Conservation (phyloP, 2,888 invertebrate species). For the Stratiomys singularior region DNA sequence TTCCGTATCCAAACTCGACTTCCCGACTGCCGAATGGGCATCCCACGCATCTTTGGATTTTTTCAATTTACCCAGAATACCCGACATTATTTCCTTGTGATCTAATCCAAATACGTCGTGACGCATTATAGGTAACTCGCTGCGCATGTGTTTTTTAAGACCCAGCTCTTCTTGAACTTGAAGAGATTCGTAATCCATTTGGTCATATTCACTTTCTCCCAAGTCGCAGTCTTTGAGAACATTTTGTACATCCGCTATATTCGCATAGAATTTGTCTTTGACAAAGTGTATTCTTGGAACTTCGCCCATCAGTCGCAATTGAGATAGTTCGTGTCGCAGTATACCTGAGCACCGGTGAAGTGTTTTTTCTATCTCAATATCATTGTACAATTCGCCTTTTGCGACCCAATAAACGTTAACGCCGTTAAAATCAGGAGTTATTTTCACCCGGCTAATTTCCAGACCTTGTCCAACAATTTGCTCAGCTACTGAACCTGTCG, state of each 20-base stretch:
- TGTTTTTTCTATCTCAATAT: constrained; percentile 68
- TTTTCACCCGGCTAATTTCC: constrained; percentile 78
- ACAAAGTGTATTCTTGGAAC: constrained; percentile 80
- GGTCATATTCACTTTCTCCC: constrained; percentile 66
- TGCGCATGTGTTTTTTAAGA: constrained; percentile 50
- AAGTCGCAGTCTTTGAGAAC: constrained; percentile 73
- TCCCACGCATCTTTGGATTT: constrained; percentile 70
- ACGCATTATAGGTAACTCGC: constrained; percentile 74
- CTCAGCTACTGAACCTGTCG: constrained; percentile 74
- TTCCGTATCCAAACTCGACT: not conserved
- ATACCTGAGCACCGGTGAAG: constrained; percentile 70
- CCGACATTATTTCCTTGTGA: constrained; percentile 72
- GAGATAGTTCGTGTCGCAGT: constrained; percentile 78
- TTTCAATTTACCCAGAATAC: constrained; percentile 67
- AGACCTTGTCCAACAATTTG: constrained; percentile 74
- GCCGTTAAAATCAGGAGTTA: constrained; percentile 73
- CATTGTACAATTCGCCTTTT: constrained; percentile 69
- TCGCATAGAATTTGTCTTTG: constrained; percentile 72
- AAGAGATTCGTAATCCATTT: not conserved
- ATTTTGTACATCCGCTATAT: constrained; percentile 70
- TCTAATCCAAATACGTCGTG: constrained; percentile 77
- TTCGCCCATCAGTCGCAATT: constrained; percentile 77
- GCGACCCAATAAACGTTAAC: constrained; percentile 80
- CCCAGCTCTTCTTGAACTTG: constrained; percentile 5
- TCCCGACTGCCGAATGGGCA: constrained; percentile 52